Percentiles rank a stretch among this genome's conserved stretches.
phyloP scores from a whole-genome alignment of 2,797 vertebrate genomes.

The Halcyon chelicuti region DNA sequence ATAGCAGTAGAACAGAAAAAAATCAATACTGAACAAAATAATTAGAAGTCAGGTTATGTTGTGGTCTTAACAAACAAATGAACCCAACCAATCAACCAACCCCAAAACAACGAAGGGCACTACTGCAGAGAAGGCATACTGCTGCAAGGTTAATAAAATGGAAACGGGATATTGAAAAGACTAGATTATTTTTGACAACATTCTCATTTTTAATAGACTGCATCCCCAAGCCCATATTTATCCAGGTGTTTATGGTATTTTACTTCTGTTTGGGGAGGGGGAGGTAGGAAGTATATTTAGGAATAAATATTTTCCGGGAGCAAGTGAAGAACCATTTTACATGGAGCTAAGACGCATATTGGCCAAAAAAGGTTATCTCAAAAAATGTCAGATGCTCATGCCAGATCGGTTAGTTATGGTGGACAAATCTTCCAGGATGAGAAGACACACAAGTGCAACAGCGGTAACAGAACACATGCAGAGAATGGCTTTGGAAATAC shows the following conservation, averaged over 20 bases:
- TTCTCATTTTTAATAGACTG: background rate
- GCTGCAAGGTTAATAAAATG: constrained; percentile 49
- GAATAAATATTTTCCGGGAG: background rate
- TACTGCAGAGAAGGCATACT: constrained; percentile 48
- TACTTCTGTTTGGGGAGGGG: background rate
- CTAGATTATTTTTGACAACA: background rate
- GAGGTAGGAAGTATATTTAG: background rate
- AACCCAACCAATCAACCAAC: no score
- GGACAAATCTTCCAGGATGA: background rate
- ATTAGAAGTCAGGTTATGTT: background rate
- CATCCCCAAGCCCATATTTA: background rate
- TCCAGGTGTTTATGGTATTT: background rate
- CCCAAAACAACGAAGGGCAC: background rate
- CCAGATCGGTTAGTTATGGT: background rate
- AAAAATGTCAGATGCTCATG: background rate
- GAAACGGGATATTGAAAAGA: constrained; percentile 4
- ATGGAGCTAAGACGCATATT: background rate
- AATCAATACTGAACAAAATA: constrained; percentile 40
- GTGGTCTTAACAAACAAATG: background rate
- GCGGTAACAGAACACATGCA: background rate
- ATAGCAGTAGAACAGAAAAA: constrained; percentile 37
- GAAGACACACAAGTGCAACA: background rate
- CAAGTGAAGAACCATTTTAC: background rate
- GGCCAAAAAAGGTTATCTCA: background rate
- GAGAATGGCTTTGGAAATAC: background rate